Evolutionary conservation across 2,888 invertebrate genomes (phyloP), one percentile per base, ranked within the genome.

Genomic region (Caenorhabditis parvicauda): DNA sequence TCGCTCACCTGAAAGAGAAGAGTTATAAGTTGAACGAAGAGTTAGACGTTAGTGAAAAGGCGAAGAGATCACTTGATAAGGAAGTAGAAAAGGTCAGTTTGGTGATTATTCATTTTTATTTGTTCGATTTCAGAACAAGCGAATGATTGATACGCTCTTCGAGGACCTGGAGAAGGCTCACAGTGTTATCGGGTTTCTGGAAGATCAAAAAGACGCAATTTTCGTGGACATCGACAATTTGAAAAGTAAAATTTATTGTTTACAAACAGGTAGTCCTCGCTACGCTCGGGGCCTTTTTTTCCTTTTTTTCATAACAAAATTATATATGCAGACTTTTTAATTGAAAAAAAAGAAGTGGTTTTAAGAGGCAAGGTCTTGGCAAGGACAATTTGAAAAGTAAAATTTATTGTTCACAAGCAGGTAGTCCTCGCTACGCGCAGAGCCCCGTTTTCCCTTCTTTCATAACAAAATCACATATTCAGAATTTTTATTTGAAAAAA

Each of bases 191-290:
- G 67, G 70, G 27, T 65, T 64, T 22, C 60, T 70, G 44, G 62
- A 66, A 6, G 72, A 71, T 24, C 75, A 79, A 48, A 74, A 74
- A 35, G 54, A 65, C 6, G 61, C 69, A 19, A 69, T 75, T 7
- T 62, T 67, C 12, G 68, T 68, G 39, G 79, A 79, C 51, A 65
- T 77, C 19, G 75, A 76, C 17, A 50, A 72, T 2, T 56, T 79
- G 39, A 79, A 72, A 58, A 72, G 72, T 74, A 29, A 4, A 19
- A 6, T 9, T 22, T 38, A 37, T 2, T 14, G 38, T 27, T 21
- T 7, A 27, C 29, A 44, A 38, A 44, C 14, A 19, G 25, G 17
- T 48, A n/a, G n/a, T n/a, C n/a, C n/a, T n/a, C n/a, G n/a, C n/a
- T n/a, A n/a, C n/a, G n/a, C n/a, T n/a, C n/a, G n/a, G n/a, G n/a